Conservation (phyloP, 2,888 invertebrate genomes). For the Operophtera brumata region DNA sequence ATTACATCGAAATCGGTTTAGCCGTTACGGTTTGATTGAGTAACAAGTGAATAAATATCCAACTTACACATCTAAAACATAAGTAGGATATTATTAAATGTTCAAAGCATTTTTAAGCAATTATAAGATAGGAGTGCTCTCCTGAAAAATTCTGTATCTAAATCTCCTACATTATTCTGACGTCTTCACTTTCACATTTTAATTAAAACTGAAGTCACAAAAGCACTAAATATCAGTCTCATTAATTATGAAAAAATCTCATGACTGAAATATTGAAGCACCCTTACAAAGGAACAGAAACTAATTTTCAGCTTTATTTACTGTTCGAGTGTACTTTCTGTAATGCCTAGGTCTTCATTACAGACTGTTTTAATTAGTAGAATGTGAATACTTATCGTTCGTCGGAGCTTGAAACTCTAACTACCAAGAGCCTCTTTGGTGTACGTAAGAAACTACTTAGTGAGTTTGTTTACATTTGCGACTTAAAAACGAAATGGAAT, state of each 20-base stretch:
- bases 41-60: too few relatives aligned
- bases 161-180: slow-evolving; percentile 2
- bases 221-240: slow-evolving; percentile 41
- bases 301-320: slow-evolving; percentile 65
- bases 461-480: slow-evolving; percentile 45
- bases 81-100: background rate
- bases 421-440: slow-evolving; percentile 42
- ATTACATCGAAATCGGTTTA: too few relatives aligned
- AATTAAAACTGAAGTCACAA: slow-evolving; percentile 37
- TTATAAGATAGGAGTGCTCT: background rate
- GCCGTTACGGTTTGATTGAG: background rate
- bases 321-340: slow-evolving; percentile 49
- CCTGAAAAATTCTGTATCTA: slow-evolving; percentile 1
- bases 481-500: slow-evolving; percentile 35
- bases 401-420: slow-evolving; percentile 53
- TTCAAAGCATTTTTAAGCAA: background rate
- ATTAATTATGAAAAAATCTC: slow-evolving; percentile 49
- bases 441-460: slow-evolving; percentile 36
- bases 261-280: slow-evolving; percentile 45
- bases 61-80: too few relatives aligned
- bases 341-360: slow-evolving; percentile 42
- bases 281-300: slow-evolving; percentile 49
- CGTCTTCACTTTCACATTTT: slow-evolving; percentile 25
- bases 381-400: slow-evolving; percentile 66
- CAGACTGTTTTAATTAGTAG: slow-evolving; percentile 70